A percentile compares a stretch with the other conserved stretches of the same genome.
Evolutionary conservation across 1,140 invertebrate species (phyloP).

Genomic region (Popillia japonica): DNA sequence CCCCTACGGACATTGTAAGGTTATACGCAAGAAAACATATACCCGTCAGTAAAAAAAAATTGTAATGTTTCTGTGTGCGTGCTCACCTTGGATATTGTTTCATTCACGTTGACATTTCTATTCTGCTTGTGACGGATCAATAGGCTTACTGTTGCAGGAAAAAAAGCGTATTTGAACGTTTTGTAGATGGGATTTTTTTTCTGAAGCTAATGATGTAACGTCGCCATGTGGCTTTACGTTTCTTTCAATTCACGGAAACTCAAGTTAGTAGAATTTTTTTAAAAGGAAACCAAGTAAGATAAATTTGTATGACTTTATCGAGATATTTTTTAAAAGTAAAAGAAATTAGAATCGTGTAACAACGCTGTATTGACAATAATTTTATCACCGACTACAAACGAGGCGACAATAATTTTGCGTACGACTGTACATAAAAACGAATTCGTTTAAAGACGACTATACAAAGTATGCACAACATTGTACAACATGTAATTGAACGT

Average conservation of each 20-base stretch:
- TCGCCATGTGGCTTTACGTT: background rate
- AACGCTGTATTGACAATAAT: too few species aligned
- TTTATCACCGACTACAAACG: too few species aligned
- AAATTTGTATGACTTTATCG: too few species aligned
- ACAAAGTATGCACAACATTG: background rate
- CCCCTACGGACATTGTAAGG: background rate
- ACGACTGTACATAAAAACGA: too few species aligned
- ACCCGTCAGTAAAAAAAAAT: background rate
- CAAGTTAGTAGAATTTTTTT: background rate
- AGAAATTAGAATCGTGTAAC: too few species aligned
- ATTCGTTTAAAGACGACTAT: background rate
- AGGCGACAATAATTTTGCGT: too few species aligned
- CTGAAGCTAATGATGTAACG: background rate
- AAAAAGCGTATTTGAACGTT: background rate
- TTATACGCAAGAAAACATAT: background rate
- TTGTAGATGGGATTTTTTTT: background rate
- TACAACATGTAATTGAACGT: conserved; percentile 3
- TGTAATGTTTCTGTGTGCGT: background rate
- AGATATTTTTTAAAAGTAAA: too few species aligned
- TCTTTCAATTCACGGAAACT: background rate
- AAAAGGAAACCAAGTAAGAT: background rate
- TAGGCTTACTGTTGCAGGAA: background rate
- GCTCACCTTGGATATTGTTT: background rate
- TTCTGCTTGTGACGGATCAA: background rate
- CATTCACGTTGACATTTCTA: background rate